Evolutionary conservation across 2,797 vertebrate species (phyloP), one percentile per base, ranked within the genome.

Genomic region (Melanotaenia trifasciata): DNA sequence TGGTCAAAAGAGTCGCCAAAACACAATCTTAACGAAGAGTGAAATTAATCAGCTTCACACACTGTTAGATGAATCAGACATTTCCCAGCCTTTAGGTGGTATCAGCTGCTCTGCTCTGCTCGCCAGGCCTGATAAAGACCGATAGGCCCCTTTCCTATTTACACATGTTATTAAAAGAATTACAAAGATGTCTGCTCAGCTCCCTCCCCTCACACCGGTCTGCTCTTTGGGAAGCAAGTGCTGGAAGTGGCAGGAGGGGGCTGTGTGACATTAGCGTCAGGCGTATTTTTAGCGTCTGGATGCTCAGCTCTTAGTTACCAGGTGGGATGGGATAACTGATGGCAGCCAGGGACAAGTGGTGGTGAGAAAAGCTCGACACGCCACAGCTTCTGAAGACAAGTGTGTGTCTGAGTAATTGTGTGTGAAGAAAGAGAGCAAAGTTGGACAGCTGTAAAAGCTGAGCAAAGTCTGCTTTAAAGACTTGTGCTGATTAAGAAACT

Each of bases 11-110:
- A 94, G 93, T 94, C 90, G 84, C 89, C 90, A 92, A 89, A 90
- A 93, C 93, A 90, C 90, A 88, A 89, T 92, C 87, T 89, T 93
- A 94, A 94, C 92, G 91, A 95, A 94, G 93, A 95, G 93, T 93
- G 93, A 95, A 95, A 95, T 94, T 92, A 96, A 95, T 94, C 94
- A 93, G 93, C 91, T 94, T 94, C 92, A 91, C 81, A 81, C 87
- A 85, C 87, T 89, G 89, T 93, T 94, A 89, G 92, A 92, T 90
- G 93, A 94, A 95, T 93, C 91, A 89, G 92, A 85, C 92, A 69
- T 92, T 93, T 90, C 91, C 87, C 77, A 88, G 91, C 88, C 94
- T 90, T 43, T 87, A 91, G 93, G 93, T 92, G 93, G 88, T 91
- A 93, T 92, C 91, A 91, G 91, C 90, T 93, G 90, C 89, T 89